A percentile compares a stretch with the other conserved stretches of the same genome.
Conservation (phyloP, 1,140 invertebrate genomes). For the Batillaria attramentaria region DNA sequence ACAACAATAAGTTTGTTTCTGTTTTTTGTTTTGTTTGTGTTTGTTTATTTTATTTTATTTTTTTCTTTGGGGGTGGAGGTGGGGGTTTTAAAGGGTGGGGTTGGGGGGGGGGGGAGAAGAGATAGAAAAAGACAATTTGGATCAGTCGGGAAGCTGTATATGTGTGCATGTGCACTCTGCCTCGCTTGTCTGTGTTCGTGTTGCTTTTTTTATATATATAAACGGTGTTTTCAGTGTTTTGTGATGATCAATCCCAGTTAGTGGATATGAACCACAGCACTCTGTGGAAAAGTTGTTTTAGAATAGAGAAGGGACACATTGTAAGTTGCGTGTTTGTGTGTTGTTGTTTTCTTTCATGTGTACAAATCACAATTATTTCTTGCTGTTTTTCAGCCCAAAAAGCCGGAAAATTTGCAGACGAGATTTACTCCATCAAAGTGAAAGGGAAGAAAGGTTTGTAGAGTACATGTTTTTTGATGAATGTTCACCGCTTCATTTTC, state of each 20-base stretch:
- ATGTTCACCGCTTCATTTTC: too few species aligned
- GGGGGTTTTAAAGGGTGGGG: too few species aligned
- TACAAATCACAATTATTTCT: too few species aligned
- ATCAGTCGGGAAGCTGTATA: too few species aligned
- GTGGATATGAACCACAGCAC: too few species aligned
- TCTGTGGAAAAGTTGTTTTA: too few species aligned
- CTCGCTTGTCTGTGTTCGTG: background rate
- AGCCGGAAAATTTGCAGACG: slow-evolving; percentile 89
- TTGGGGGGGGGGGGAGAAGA: too few species aligned
- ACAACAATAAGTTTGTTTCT: background rate
- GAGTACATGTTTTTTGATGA: too few species aligned
- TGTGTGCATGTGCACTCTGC: background rate
- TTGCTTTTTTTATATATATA: too few species aligned
- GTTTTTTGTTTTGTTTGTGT: background rate
- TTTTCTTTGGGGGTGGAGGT: background rate
- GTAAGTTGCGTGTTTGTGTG: background rate
- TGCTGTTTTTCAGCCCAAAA: slow-evolving; percentile 82
- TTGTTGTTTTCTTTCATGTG: too few species aligned
- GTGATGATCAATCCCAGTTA: too few species aligned
- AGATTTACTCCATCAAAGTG: slow-evolving; percentile 89
- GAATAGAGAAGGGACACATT: background rate
- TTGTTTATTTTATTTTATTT: background rate
- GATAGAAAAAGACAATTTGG: too few species aligned
- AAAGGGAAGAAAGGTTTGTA: slow-evolving; percentile 75
- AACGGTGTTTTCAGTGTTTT: background rate